These are phyloP conservation scores for Rhea pennata DNA, from an alignment of 2,113 vertebrate genomes.

Conservation along the genomic window DNA sequence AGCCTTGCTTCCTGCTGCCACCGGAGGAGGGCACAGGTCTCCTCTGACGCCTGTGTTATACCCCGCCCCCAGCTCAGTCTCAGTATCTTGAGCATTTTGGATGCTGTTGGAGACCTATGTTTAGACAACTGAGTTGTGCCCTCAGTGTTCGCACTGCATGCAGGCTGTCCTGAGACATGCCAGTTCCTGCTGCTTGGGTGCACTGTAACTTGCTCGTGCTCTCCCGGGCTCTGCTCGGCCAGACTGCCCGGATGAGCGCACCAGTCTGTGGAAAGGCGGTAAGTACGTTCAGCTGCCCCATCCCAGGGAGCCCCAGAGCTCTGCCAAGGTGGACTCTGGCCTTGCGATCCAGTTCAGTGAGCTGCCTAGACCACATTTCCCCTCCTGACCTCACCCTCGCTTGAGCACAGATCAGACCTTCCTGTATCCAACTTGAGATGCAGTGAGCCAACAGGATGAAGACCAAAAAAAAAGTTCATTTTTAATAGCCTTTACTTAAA, in stretches of 20 bases:
- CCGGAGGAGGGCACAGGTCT: not conserved
- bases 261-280: not conserved
- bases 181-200: not conserved
- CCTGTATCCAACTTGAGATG: not conserved
- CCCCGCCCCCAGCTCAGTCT: not conserved
- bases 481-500: not conserved
- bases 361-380: not conserved
- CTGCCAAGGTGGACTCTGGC: not conserved
- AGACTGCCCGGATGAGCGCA: not conserved
- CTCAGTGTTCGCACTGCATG: accelerated
- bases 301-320: not conserved
- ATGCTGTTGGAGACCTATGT: accelerated
- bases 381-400: not conserved
- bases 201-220: not conserved
- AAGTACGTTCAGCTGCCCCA: not conserved
- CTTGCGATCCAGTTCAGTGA: accelerated
- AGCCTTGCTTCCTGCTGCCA: not conserved
- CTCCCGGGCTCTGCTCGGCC: not conserved
- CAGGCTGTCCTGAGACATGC: not conserved
- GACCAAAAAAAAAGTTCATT: not conserved
- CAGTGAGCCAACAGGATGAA: not conserved
- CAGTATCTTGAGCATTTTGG: not conserved
- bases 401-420: not conserved
- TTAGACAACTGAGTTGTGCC: not conserved
- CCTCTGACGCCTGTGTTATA: not conserved